Evolutionary conservation across 2,797 vertebrate species (phyloP).

Genomic region (Acridotheres tristis): DNA sequence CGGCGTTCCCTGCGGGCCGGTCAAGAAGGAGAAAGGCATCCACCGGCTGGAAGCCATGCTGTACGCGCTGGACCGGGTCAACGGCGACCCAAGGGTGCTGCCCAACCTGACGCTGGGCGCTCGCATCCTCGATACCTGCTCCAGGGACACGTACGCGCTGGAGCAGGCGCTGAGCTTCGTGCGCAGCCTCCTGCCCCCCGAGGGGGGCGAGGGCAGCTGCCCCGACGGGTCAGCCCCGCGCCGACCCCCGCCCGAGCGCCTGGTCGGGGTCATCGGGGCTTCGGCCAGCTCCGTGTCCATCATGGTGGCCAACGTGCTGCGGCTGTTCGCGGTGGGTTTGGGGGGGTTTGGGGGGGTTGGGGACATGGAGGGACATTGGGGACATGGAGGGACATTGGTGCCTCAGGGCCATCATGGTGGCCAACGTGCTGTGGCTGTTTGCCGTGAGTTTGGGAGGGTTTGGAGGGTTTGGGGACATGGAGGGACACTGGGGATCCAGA

Average conservation of each 20-base stretch:
- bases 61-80: constrained; percentile 89
- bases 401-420: too few species aligned
- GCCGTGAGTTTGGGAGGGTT: too few species aligned
- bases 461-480: too few species aligned
- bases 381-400: not conserved
- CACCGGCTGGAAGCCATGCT: constrained; percentile 93
- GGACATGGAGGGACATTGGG: not conserved
- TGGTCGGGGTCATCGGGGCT: constrained; percentile 88
- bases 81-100: constrained; percentile 82
- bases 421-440: too few species aligned
- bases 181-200: constrained; percentile 82
- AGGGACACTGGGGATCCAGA: too few species aligned
- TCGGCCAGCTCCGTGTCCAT: constrained; percentile 92
- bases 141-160: constrained; percentile 87
- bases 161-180: constrained; percentile 89
- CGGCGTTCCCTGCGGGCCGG: constrained; percentile 29
- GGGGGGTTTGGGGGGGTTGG: not conserved
- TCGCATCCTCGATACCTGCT: constrained; percentile 88
- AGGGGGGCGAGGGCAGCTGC: constrained; percentile 82
- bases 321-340: constrained; percentile 85
- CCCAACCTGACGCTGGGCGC: constrained; percentile 88
- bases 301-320: constrained; percentile 92
- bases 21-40: constrained; percentile 91
- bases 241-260: constrained; percentile 82
- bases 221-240: constrained; percentile 80